These are phyloP conservation scores for Rhinichthys osculus DNA, from an alignment of 2,797 vertebrate genomes.

Conservation along the genomic window DNA sequence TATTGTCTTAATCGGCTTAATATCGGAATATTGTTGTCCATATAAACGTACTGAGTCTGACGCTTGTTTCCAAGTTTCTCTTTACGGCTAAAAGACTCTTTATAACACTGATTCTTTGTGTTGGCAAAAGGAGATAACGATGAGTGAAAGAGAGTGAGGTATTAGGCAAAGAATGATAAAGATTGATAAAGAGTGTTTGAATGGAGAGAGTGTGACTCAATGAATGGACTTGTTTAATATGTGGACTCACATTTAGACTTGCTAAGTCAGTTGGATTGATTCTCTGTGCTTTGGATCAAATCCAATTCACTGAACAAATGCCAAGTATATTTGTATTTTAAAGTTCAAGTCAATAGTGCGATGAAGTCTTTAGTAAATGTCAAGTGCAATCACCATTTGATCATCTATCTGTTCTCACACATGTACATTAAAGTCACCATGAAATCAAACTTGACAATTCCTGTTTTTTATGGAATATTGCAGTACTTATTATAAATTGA, in stretches of 20 bases:
- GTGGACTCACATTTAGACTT: conserved; percentile 24
- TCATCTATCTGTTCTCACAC: neutral
- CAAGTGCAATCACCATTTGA: conserved; percentile 30
- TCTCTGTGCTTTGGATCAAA: conserved; percentile 34
- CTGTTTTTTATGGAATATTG: neutral
- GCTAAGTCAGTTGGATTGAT: conserved; percentile 32
- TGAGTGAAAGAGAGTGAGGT: neutral
- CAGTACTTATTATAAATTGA: neutral
- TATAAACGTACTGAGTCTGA: no score
- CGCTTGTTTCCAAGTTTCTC: neutral
- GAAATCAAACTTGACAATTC: neutral
- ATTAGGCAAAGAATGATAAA: neutral
- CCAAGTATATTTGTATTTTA: conserved; percentile 67
- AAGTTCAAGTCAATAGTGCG: conserved; percentile 52
- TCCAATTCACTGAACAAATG: conserved; percentile 59
- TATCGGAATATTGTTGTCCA: no score
- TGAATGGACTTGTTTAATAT: neutral
- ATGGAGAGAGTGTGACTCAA: neutral
- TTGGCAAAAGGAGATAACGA: neutral
- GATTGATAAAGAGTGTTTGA: neutral
- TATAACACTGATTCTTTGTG: neutral
- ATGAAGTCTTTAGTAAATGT: conserved; percentile 57
- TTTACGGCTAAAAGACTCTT: neutral
- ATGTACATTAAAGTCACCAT: neutral
- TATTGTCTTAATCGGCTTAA: no score